Percentiles rank a stretch among this genome's conserved stretches.
phyloP scores from a whole-genome alignment of 2,888 invertebrate genomes.

The Bruchidius siliquastri region DNA sequence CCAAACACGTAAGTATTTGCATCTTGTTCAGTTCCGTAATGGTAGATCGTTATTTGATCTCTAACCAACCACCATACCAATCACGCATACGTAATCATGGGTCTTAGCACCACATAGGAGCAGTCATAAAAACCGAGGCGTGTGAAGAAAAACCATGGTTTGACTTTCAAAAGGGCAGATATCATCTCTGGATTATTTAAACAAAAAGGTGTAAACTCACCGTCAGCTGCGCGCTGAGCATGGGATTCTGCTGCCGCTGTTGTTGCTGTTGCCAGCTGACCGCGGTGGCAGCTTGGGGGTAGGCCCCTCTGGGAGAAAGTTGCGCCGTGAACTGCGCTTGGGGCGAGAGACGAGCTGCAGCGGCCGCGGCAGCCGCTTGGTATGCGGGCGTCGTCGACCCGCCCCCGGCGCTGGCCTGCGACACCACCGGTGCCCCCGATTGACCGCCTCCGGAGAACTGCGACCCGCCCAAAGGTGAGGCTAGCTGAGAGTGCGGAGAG shows the following conservation, averaged over 20 bases:
- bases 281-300: conserved; percentile 31
- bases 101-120: too few species aligned
- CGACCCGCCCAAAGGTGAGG: conserved; percentile 44
- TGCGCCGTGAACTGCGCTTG: conserved; percentile 55
- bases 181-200: too few species aligned
- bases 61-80: too few species aligned
- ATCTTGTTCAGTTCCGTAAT: too few species aligned
- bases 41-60: too few species aligned
- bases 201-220: too few species aligned
- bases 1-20: too few species aligned
- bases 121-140: too few species aligned
- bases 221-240: conserved; percentile 81
- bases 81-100: too few species aligned
- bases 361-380: conserved; percentile 38
- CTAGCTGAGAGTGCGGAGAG: conserved; percentile 48
- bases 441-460: background rate
- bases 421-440: conserved; percentile 4
- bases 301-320: conserved; percentile 52
- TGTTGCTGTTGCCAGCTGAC: conserved; percentile 46
- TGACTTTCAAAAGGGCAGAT: too few species aligned
- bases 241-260: conserved; percentile 76
- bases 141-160: too few species aligned
- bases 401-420: background rate
- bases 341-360: conserved; percentile 52
- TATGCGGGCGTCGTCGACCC: conserved; percentile 32